phyloP scores from a whole-genome alignment of 2,888 invertebrate genomes.

The Scaptomyza parva region DNA sequence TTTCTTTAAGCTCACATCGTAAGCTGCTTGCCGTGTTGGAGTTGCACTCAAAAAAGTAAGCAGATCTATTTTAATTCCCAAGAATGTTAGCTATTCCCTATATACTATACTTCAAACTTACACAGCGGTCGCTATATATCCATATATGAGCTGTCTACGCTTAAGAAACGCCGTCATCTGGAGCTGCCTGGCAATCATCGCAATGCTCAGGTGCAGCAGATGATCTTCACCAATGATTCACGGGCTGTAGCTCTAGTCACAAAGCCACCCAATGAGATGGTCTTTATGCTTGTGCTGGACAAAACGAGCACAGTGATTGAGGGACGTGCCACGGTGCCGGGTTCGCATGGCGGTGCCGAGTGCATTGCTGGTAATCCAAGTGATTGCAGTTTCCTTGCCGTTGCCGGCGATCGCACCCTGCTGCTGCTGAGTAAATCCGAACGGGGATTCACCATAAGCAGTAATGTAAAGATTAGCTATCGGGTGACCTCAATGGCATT shows the following conservation, averaged over 20 bases:
- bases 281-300: conserved; percentile 91
- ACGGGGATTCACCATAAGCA: conserved; percentile 86
- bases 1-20: conserved; percentile 82
- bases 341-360: conserved; percentile 76
- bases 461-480: conserved; percentile 92
- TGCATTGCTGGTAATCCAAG: conserved; percentile 86
- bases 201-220: conserved; percentile 58
- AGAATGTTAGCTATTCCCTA: not conserved
- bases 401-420: conserved; percentile 87
- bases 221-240: conserved; percentile 90
- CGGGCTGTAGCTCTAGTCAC: conserved; percentile 92
- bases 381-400: conserved; percentile 88
- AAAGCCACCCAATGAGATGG: conserved; percentile 89
- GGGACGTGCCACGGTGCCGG: conserved; percentile 75
- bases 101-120: no score
- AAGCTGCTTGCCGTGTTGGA: conserved; percentile 83
- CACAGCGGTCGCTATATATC: conserved; percentile 71
- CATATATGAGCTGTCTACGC: conserved; percentile 89
- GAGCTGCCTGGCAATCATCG: conserved; percentile 87
- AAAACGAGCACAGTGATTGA: conserved; percentile 87
- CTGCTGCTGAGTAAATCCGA: conserved; percentile 90
- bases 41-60: conserved; percentile 67
- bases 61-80: not conserved
- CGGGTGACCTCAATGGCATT: conserved; percentile 91
- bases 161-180: conserved; percentile 89